phyloP scores from a whole-genome alignment of 2,888 invertebrate species.

The Syrphus vitripennis region DNA sequence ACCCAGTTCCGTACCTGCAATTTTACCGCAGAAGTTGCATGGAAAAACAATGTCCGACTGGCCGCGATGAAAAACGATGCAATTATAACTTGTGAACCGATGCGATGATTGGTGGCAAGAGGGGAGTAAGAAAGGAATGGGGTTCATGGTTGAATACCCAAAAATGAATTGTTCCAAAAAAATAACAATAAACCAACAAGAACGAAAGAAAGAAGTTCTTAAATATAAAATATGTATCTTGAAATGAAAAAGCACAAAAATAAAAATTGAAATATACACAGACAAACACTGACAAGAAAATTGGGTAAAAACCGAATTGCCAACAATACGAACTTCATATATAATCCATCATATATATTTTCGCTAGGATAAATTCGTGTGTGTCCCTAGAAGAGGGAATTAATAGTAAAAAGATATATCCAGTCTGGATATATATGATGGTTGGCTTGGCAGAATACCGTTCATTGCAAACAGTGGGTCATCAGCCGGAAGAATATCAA shows the following conservation, averaged over 20 bases:
- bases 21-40: slow-evolving; percentile 13
- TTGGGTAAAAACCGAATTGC: slow-evolving; percentile 46
- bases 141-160: neutral
- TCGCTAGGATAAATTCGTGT: neutral
- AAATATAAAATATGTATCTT: slow-evolving; percentile 18
- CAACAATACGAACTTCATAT: slow-evolving; percentile 27
- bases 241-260: slow-evolving; percentile 6
- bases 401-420: neutral
- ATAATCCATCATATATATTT: slow-evolving; percentile 55
- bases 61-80: slow-evolving; percentile 63
- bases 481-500: neutral
- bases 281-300: neutral
- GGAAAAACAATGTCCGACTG: slow-evolving; percentile 10
- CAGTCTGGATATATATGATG: neutral
- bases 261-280: neutral
- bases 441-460: neutral
- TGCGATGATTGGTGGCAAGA: neutral
- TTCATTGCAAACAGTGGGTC: neutral
- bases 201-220: slow-evolving; percentile 6
- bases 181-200: slow-evolving; percentile 1
- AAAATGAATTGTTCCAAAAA: slow-evolving; percentile 29
- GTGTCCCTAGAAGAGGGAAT: neutral
- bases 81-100: slow-evolving; percentile 62
- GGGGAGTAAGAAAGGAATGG: neutral
- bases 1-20: neutral